These are phyloP conservation scores for Coryphaenoides rupestris DNA, from an alignment of 2,113 vertebrate species.

Conservation along the genomic window DNA sequence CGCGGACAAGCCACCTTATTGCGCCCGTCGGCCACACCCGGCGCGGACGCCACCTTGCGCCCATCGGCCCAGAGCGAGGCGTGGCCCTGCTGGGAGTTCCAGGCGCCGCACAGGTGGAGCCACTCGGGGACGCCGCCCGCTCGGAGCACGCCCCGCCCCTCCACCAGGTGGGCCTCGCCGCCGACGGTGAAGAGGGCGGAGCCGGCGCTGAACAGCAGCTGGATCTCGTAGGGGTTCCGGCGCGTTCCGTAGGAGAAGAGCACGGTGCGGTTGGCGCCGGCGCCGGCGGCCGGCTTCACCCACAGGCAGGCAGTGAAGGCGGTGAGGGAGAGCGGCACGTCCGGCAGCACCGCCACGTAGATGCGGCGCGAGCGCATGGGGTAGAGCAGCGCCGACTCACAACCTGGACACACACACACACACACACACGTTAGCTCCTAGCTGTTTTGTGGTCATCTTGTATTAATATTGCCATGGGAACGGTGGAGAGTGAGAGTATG, in stretches of 20 bases:
- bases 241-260: slow-evolving; percentile 89
- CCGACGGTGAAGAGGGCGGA: slow-evolving; percentile 75
- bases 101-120: slow-evolving; percentile 85
- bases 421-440: too few species aligned
- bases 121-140: slow-evolving; percentile 63
- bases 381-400: slow-evolving; percentile 86
- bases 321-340: slow-evolving; percentile 62
- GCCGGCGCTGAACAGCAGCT: slow-evolving; percentile 78
- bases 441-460: too few species aligned
- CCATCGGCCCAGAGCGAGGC: slow-evolving; percentile 79
- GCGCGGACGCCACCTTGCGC: slow-evolving; percentile 48
- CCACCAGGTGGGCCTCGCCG: slow-evolving; percentile 72
- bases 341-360: slow-evolving; percentile 78
- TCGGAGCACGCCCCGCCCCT: slow-evolving; percentile 41
- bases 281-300: slow-evolving; percentile 80
- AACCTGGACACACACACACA: slow-evolving; percentile 69
- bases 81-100: slow-evolving; percentile 79
- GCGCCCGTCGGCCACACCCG: slow-evolving; percentile 70
- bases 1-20: too few species aligned
- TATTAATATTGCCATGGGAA: too few species aligned
- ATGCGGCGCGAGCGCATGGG: slow-evolving; percentile 91
- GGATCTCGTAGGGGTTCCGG: slow-evolving; percentile 85
- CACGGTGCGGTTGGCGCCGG: slow-evolving; percentile 84
- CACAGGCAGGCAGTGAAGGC: slow-evolving; percentile 87
- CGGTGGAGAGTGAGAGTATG: too few species aligned